phyloP scores from a whole-genome alignment of 2,888 invertebrate species.

The Pterostichus madidus region DNA sequence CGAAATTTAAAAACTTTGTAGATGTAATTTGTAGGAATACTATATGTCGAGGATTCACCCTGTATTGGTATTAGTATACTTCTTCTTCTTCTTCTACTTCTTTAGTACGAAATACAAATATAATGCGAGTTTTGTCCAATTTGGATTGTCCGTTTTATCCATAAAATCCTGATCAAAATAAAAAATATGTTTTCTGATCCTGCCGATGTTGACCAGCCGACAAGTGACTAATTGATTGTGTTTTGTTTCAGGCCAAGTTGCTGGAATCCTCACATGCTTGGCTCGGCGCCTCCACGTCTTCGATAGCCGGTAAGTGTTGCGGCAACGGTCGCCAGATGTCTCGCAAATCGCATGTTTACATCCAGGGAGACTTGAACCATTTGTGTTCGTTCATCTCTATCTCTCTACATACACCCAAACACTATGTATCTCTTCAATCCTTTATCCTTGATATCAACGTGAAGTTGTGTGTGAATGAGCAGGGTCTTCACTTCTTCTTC shows the following conservation, averaged over 20 bases:
- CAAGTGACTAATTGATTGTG: slow-evolving; percentile 69
- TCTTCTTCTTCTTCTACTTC: too few species aligned
- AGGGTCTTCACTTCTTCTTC: neutral
- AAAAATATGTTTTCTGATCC: too few species aligned
- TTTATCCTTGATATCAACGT: neutral
- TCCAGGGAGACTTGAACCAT: neutral
- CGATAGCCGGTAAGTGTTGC: slow-evolving; percentile 91
- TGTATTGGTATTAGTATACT: too few species aligned
- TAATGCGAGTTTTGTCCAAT: too few species aligned
- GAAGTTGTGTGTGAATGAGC: neutral
- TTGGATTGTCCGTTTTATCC: too few species aligned
- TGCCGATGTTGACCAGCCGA: too few species aligned
- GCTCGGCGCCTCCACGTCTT: slow-evolving; percentile 93
- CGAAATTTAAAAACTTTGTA: too few species aligned
- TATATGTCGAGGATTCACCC: too few species aligned
- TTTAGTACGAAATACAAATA: too few species aligned
- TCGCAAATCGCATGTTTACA: slow-evolving; percentile 29
- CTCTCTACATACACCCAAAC: neutral
- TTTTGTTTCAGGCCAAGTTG: slow-evolving; percentile 91
- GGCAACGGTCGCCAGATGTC: slow-evolving; percentile 31
- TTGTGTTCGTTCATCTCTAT: neutral
- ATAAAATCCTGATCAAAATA: too few species aligned
- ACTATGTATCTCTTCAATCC: slow-evolving; percentile 10
- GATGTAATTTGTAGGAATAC: too few species aligned
- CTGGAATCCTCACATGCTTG: slow-evolving; percentile 95